A percentile compares a stretch with the other conserved stretches of the same genome.
phyloP scores from a whole-genome alignment of 2,888 invertebrate genomes.

The Boloria selene region DNA sequence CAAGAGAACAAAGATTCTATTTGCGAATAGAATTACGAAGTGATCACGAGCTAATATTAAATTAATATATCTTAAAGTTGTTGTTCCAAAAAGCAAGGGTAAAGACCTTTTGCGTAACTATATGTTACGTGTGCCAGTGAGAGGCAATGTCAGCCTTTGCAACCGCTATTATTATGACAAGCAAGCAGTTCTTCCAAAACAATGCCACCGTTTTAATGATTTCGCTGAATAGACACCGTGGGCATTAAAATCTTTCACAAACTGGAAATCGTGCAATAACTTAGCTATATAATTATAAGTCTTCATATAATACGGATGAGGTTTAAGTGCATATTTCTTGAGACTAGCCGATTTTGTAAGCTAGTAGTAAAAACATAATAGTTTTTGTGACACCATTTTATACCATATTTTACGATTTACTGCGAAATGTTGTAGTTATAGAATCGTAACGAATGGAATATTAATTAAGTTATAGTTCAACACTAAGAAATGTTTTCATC shows the following conservation, averaged over 20 bases:
- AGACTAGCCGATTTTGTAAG: too few species aligned
- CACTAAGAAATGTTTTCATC: conserved; percentile 30
- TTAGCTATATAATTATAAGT: conserved; percentile 19
- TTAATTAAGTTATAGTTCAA: conserved; percentile 10
- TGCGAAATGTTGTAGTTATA: not conserved
- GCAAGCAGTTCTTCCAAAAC: conserved; percentile 55
- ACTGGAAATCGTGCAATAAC: conserved; percentile 23
- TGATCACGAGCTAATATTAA: conserved; percentile 61
- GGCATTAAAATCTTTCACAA: conserved; percentile 31
- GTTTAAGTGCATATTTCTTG: conserved; percentile 6
- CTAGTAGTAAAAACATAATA: not conserved
- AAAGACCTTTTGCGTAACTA: conserved; percentile 79
- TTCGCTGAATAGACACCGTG: conserved; percentile 26
- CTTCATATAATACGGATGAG: conserved; percentile 6
- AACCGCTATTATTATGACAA: conserved; percentile 63
- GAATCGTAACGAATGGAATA: conserved; percentile 3
- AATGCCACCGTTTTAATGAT: conserved; percentile 42
- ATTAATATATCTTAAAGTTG: conserved; percentile 73
- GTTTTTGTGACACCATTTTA: not conserved
- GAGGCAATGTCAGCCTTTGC: conserved; percentile 78
- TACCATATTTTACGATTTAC: not conserved
- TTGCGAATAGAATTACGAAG: conserved; percentile 7
- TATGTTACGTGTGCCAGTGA: conserved; percentile 72
- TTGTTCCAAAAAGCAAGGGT: conserved; percentile 79
- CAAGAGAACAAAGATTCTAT: conserved; percentile 56